These are phyloP conservation scores for Arge pagana DNA, from an alignment of 2,888 invertebrate species.

Conservation along the genomic window DNA sequence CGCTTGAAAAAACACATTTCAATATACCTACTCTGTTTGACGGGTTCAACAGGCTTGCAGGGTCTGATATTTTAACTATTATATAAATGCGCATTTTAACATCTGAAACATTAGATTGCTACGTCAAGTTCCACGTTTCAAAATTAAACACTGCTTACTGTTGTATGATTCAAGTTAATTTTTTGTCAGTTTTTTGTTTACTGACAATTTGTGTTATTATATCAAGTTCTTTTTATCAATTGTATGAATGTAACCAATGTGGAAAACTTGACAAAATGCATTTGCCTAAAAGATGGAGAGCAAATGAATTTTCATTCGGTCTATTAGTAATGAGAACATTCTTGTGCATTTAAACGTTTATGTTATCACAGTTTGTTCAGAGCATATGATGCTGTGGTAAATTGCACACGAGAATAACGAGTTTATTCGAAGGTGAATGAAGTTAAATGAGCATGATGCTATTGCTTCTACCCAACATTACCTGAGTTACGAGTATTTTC, in stretches of 20 bases:
- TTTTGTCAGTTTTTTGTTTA: background rate
- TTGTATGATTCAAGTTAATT: conserved; percentile 26
- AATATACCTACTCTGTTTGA: conserved; percentile 45
- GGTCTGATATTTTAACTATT: conserved; percentile 57
- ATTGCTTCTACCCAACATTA: no score
- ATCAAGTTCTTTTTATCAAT: conserved; percentile 18
- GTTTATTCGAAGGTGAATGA: no score
- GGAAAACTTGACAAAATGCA: no score
- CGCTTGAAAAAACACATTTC: conserved; percentile 34
- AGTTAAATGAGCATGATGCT: no score
- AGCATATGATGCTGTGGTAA: no score
- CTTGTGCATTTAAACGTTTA: no score
- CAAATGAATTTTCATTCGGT: no score
- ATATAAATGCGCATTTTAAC: conserved; percentile 52
- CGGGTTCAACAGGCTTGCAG: conserved; percentile 54
- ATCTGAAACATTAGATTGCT: conserved; percentile 47
- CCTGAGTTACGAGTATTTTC: no score
- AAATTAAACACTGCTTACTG: conserved; percentile 53
- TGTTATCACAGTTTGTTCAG: no score
- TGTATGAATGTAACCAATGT: conserved; percentile 10
- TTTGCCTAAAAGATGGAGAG: no score
- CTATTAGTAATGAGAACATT: no score
- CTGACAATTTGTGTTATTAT: conserved; percentile 7
- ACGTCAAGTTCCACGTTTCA: conserved; percentile 55
- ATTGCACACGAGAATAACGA: no score